Evolutionary conservation across 30 jellyfish, hydroid and myxozoan genomes (phyloP), one percentile per base, ranked within the genome.

Genomic region (Pseudorhiza aurosa): DNA sequence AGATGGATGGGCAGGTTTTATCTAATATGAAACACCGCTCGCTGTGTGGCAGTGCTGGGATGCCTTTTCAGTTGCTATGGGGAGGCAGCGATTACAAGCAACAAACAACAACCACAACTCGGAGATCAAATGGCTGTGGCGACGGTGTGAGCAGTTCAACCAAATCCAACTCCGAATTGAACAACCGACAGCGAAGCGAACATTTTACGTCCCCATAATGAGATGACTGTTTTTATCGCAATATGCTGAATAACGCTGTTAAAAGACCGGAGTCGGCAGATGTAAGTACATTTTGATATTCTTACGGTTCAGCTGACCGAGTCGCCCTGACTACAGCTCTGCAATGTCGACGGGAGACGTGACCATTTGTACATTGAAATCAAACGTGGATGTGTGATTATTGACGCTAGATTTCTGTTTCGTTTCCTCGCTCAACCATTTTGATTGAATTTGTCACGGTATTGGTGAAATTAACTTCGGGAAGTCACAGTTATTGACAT

Each of bases 91-190:
- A 33, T 4, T 8, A 21, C 28, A 39, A 39, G 65, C 68, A 68
- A 42, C 68, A 47, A 71, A 71, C 85, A 71, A 71, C 85, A 71
- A 71, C 85, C 85, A 35, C 85, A 47, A 71, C 73, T 27, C 47
- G 14, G 69, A 12, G 85, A 65, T 65, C 45, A 37, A 65, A 65
- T 65, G 80, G 69, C 55, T 33, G 28, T 71, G 85, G 85, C 85
- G 85, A 71, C 85, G 59, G 50, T 68, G 37, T 44, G 85, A 71
- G 58, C 85, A 71, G 32, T 71, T 3, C n/a, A n/a, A 39, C 80
- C 18, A 39, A 39, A 5, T 39, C 7, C 50, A 8, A 3, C 24
- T 47, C n/a, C n/a, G 26, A 47, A 47, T 60, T 12, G 29, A 28
- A 60, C 56, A 60, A 35, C 31, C 31, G 24, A 30, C 19, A 60